Evolutionary conservation across 2,113 vertebrate genomes (phyloP).

Genomic region (Ascaphus truei): DNA sequence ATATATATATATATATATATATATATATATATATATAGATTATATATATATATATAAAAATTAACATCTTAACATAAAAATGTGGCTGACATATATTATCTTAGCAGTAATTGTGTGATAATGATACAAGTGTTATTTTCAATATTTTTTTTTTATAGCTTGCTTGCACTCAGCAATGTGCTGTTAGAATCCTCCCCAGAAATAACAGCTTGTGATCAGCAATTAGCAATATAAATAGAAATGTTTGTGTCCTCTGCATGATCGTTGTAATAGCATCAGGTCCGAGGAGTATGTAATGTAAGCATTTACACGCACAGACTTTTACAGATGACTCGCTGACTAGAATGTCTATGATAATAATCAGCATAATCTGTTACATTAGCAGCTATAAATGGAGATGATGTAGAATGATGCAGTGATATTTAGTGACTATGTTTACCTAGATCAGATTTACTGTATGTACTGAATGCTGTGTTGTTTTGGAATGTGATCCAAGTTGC

Average conservation of each 20-base stretch:
- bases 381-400: background rate
- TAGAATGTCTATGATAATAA: background rate
- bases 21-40: too few species aligned
- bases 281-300: background rate
- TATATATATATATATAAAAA: too few species aligned
- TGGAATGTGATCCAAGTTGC: background rate
- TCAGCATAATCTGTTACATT: background rate
- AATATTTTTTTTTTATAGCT: too few species aligned
- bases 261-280: background rate
- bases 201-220: background rate
- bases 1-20: too few species aligned
- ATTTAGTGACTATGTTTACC: background rate
- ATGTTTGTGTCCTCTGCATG: background rate
- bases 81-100: too few species aligned
- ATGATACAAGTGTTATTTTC: too few species aligned
- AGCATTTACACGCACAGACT: too few species aligned
- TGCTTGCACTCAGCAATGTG: too few species aligned
- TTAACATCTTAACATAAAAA: too few species aligned
- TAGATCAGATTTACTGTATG: background rate
- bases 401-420: background rate
- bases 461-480: background rate
- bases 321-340: background rate
- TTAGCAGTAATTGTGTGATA: background rate
- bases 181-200: too few species aligned
- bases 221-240: constrained; percentile 1